Evolutionary conservation across 1,140 invertebrate genomes (phyloP), one percentile per base, ranked within the genome.

Genomic region (Drosophila pectinifera): DNA sequence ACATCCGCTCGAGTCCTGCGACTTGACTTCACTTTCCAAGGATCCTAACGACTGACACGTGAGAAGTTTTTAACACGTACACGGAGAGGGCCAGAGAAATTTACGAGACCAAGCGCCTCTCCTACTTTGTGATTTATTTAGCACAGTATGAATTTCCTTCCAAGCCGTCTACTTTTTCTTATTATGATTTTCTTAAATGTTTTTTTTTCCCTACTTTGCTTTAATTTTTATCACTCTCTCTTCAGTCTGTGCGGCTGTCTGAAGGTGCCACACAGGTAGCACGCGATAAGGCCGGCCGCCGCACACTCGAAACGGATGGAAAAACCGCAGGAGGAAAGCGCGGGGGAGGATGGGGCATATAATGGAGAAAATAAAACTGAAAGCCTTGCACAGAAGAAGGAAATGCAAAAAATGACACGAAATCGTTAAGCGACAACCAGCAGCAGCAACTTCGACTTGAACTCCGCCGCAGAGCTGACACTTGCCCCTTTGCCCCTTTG

Each of bases 321-420:
- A 76, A 76, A 86, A 79, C 78, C 74, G 78, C 74, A 78, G 59
- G 45, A 39, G 68, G 56, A 31, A 42, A 48, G 22, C 41, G 31
- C 39, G 42, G 51, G 45, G 31, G 8, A 14, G 54, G 34, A 22
- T 26, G 20, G 39, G 18, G 36, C 14, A 46, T 16, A 22, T 16
- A 22, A 22, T 7, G 49, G 43, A 63, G 16, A 62, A 80, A 67
- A 74, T 74, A 80, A 70, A 80, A 73, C 59, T 77, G 80, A 83
- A 77, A 78, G 78, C 74, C 67, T 70, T 62, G 77, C 76, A 80
- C 64, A 45, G 28, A 31, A 69, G 64, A 84, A 89, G 80, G 73
- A 89, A 89, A 89, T 84, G 77, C 84, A 89, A 89, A 89, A 89
- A 89, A 89, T 89, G 84, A 84, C 84, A 89, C 77, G 84, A 75